Evolutionary conservation across 2,797 vertebrate species (phyloP), one percentile per base, ranked within the genome.

Genomic region (Galaxias olidus): DNA sequence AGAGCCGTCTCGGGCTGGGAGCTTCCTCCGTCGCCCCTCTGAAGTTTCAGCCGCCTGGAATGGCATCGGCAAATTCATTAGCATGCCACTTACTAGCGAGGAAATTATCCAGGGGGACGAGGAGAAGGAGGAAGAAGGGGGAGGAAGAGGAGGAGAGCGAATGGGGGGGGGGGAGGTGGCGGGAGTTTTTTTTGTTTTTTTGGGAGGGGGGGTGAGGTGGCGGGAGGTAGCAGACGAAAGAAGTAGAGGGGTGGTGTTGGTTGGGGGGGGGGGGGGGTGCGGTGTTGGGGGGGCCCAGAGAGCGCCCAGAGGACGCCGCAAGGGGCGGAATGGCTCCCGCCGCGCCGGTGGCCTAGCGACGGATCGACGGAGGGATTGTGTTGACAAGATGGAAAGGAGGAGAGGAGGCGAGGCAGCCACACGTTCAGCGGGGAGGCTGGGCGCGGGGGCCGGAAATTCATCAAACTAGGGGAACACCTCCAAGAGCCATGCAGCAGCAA

Each of bases 311-410:
- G 85, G 89, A 88, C 77, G 61, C 86, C 15, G 86, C 56, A 63
- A 87, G 88, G 81, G 84, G 84, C 67, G 82, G 88, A 86, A 80
- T 52, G 71, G 69, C 80, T 81, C 85, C 88, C 58, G 60, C 80
- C 13, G 85, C 41, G 84, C 48, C 52, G 64, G 18, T 63, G 58
- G 51, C 67, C 62, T 65, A 67, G 66, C 68, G 65, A 83, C 75
- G 72, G 75, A 82, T 87, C 60, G 74, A 71, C 71, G 19, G 58
- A 63, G 57, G 78, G 76, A 82, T 85, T 82, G 83, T 85, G 84
- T 88, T 92, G 91, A 91, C 90, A 91, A 84, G 84, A 87, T 83
- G 87, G 80, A 85, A 87, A 63, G 74, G 76, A 74, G 72, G 80
- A 77, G 79, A 82, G 77, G 76, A 82, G 79, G 71, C 79, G 77